These are phyloP conservation scores for Leptinotarsa tumamoca DNA, from an alignment of 2,888 invertebrate genomes.

Conservation along the genomic window DNA sequence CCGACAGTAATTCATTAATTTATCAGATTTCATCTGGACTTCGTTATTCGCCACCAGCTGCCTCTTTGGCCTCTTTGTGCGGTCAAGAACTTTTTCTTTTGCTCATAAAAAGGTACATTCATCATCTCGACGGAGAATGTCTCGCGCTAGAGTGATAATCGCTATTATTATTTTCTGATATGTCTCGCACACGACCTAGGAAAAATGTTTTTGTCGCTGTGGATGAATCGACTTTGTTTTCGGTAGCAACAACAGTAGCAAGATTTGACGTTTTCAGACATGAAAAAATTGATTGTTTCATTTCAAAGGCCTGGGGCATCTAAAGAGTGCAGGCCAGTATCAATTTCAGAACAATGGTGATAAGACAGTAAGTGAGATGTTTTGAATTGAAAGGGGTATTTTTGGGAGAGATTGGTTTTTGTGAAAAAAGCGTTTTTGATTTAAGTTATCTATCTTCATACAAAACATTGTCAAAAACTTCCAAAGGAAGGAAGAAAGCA, in stretches of 20 bases:
- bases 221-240: neutral
- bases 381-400: too few relatives aligned
- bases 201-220: conserved; percentile 1
- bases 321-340: too few relatives aligned
- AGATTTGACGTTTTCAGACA: neutral
- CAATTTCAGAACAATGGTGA: too few relatives aligned
- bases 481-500: too few relatives aligned
- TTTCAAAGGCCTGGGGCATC: neutral
- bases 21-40: conserved; percentile 13
- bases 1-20: conserved; percentile 19
- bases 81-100: conserved; percentile 8
- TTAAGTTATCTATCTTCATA: too few relatives aligned
- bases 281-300: neutral
- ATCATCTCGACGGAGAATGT: conserved; percentile 7
- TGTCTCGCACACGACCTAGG: neutral
- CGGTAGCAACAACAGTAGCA: neutral
- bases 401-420: too few relatives aligned
- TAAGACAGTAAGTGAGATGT: too few relatives aligned
- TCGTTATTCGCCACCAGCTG: conserved; percentile 14
- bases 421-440: too few relatives aligned
- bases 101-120: conserved; percentile 7
- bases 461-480: too few relatives aligned
- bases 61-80: conserved; percentile 7
- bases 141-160: conserved; percentile 16
- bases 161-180: conserved; percentile 11